Base-by-base conservation (phyloP, 2,113 vertebrate species). In the Sakesphorus luctuosus region DNA sequence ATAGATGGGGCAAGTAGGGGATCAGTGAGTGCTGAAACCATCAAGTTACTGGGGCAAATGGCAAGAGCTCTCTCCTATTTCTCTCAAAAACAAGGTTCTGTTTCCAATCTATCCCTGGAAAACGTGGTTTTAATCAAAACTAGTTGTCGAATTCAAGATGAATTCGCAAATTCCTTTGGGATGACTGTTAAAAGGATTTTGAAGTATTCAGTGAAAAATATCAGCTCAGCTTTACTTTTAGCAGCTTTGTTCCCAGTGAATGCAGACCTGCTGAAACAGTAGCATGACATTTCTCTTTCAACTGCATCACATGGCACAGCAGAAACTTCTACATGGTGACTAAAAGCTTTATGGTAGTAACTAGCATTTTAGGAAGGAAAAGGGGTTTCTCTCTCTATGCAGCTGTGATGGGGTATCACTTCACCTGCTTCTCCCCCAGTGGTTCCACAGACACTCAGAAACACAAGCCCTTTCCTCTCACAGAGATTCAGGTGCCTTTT, bases 131-230 rank as follows among this genome's bases (percentile, higher is more conserved):
- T 52, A 81, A 78, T 78, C 55, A 90, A 90, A 90, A 36, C 65
- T 81, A 87, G 58, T 40, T 5, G 4, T n/a, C 71, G 76, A 93
- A 89, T 96, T 87, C 63, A 94, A 90, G 72, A 89, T 81, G 65
- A 97, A 93, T 86, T 93, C 2, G 50, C 86, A 93, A 52, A 94
- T 94, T 89, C 73, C 52, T 89, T 87, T 86, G 73, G 47, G 55
- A 59, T 85, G 75, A 82, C 52, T 67, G 33, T 89, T 91, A 66
- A 94, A 90, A 94, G 79, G 76, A 89, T 89, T 94, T 91, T 76
- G 29, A 91, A 84, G 69, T 75, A 72, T 79, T 89, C 73, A 84
- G 77, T 89, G 81, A 93, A 94, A 97, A 96, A 84, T 79, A 94
- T 59, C 62, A 94, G 83, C 86, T 93, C 95, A 94, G 88, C 87